Percentiles rank a stretch among this genome's conserved stretches.
Conservation (phyloP, 2,888 invertebrate species). For the Mongoloraphidia duomilia region DNA sequence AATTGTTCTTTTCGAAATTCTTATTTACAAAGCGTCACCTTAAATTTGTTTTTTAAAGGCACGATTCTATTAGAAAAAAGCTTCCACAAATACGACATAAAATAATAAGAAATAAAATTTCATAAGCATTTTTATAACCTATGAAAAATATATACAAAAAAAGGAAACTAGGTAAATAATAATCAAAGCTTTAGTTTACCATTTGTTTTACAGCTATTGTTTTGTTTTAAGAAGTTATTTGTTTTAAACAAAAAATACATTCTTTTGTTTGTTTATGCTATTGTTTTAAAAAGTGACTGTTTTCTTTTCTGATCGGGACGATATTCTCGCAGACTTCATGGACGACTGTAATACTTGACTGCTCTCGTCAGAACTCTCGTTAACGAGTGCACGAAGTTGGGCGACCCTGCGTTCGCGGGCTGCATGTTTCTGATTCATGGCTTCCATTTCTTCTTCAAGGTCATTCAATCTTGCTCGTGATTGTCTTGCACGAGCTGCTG, state of each 20-base stretch:
- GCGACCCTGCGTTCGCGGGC: constrained; percentile 57
- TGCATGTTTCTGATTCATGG: constrained; percentile 50
- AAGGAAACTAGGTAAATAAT: too few relatives aligned
- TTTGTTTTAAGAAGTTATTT: too few relatives aligned
- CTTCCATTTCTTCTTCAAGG: constrained; percentile 62
- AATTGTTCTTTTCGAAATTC: too few relatives aligned
- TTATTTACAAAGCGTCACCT: too few relatives aligned
- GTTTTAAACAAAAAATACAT: neutral
- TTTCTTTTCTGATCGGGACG: constrained; percentile 24
- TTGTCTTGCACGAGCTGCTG: constrained; percentile 47
- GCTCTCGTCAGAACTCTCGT: constrained; percentile 35
- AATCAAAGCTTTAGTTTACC: too few relatives aligned
- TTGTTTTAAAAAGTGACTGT: constrained; percentile 25
- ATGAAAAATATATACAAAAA: too few relatives aligned
- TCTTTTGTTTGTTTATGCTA: neutral
- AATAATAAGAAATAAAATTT: too few relatives aligned
- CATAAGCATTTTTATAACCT: too few relatives aligned
- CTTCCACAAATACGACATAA: too few relatives aligned
- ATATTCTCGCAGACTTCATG: constrained; percentile 16
- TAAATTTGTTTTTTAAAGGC: too few relatives aligned
- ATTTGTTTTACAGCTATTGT: too few relatives aligned
- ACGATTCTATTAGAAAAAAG: too few relatives aligned
- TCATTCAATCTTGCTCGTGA: constrained; percentile 54
- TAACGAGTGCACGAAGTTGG: constrained; percentile 52
- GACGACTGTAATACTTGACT: constrained; percentile 23